Conservation (phyloP, 2,797 vertebrate genomes). For the Anguilla marmorata region DNA sequence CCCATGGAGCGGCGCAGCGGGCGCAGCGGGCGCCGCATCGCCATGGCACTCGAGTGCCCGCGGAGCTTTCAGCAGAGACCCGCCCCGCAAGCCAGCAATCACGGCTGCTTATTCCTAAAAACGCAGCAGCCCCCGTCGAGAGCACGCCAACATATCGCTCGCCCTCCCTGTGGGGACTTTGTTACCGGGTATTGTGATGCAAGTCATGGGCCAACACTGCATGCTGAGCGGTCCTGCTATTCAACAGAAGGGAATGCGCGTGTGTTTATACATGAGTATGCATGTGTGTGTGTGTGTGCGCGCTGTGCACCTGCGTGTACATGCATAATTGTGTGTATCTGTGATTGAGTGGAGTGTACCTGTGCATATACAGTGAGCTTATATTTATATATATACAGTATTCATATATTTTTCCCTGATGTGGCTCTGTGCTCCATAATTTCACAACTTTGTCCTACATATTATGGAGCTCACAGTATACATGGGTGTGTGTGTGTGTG, state of each 20-base stretch:
- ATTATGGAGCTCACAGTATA: too few relatives aligned
- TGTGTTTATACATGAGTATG: not conserved
- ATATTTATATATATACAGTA: too few relatives aligned
- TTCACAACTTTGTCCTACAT: too few relatives aligned
- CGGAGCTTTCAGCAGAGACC: not conserved
- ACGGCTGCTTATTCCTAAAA: not conserved
- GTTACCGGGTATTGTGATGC: not conserved
- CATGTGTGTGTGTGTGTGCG: not conserved
- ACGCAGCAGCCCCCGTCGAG: not conserved
- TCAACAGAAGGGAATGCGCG: not conserved
- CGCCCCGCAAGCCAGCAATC: conserved; percentile 8
- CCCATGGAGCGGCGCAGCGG: not conserved
- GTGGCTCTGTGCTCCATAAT: too few relatives aligned
- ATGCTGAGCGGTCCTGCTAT: not conserved
- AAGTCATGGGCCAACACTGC: not conserved
- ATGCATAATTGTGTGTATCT: not conserved
- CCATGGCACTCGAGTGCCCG: not conserved
- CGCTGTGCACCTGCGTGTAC: too few relatives aligned
- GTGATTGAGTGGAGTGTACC: not conserved
- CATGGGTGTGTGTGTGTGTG: not conserved
- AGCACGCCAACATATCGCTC: not conserved
- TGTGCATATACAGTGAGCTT: too few relatives aligned
- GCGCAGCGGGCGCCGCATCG: not conserved
- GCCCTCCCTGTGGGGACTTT: not conserved
- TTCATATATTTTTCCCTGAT: too few relatives aligned